Conservation (phyloP, 2,113 vertebrate species). For the Micronycteris hirsuta region DNA sequence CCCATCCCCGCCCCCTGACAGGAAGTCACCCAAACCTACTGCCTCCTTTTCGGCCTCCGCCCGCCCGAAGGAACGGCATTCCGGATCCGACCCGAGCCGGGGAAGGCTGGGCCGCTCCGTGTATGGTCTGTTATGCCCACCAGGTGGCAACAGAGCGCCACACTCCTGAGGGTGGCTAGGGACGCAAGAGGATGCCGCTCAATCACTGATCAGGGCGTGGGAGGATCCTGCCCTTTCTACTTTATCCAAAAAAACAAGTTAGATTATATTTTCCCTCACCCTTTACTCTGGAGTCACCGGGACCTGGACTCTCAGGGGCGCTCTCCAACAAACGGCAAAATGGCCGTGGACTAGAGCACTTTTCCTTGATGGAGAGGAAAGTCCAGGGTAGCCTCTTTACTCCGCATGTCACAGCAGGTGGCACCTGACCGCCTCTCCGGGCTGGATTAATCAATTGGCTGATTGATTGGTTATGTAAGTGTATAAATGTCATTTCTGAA, state of each 20-base stretch:
- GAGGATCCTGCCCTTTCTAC: slow-evolving; percentile 23
- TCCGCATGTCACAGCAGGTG: neutral
- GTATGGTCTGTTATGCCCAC: neutral
- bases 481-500: neutral
- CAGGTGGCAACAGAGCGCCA: slow-evolving; percentile 64
- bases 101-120: neutral
- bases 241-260: neutral
- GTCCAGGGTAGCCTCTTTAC: neutral
- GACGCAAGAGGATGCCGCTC: neutral
- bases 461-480: neutral
- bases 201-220: neutral
- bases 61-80: neutral
- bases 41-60: neutral
- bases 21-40: slow-evolving; percentile 27
- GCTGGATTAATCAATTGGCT: neutral
- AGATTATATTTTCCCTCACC: neutral
- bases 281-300: neutral
- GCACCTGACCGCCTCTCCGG: neutral
- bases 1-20: neutral
- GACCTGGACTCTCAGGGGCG: neutral
- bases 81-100: neutral
- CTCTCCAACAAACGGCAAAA: slow-evolving; percentile 30
- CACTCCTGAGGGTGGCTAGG: neutral
- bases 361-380: neutral
- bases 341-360: slow-evolving; percentile 3